Conservation (phyloP, 23 tunicate species). For the Oikopleura albicans region DNA sequence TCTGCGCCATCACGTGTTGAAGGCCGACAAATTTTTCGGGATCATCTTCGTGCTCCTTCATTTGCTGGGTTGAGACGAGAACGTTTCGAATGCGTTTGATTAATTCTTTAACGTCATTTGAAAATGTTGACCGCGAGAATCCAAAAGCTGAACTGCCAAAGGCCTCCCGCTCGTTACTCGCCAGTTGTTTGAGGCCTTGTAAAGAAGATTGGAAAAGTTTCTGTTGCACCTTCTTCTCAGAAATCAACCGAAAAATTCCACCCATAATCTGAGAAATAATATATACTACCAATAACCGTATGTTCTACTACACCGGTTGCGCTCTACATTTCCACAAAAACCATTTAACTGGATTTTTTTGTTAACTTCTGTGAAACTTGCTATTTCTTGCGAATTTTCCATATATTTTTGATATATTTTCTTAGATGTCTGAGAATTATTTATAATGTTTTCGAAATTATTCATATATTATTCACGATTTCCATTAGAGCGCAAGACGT, state of each 20-base stretch:
- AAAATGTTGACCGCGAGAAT: conserved; percentile 45
- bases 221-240: neutral
- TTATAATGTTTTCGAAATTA: too few relatives aligned
- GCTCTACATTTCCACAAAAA: too few relatives aligned
- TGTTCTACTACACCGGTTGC: too few relatives aligned
- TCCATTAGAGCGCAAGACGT: too few relatives aligned
- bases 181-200: neutral
- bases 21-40: conserved; percentile 75
- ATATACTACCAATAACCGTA: neutral
- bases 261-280: neutral
- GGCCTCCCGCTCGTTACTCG: neutral
- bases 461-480: too few relatives aligned
- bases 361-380: too few relatives aligned
- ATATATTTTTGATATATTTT: too few relatives aligned
- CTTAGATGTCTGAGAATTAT: too few relatives aligned
- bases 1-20: conserved; percentile 77
- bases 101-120: conserved; percentile 61
- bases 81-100: conserved; percentile 85
- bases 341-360: too few relatives aligned
- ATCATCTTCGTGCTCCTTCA: conserved; percentile 92
- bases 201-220: neutral
- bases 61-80: conserved; percentile 72
- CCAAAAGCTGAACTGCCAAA: neutral
- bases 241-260: neutral
- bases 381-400: too few relatives aligned